Conservation (phyloP, 1,140 invertebrate genomes). For the Chymomyza costata region DNA sequence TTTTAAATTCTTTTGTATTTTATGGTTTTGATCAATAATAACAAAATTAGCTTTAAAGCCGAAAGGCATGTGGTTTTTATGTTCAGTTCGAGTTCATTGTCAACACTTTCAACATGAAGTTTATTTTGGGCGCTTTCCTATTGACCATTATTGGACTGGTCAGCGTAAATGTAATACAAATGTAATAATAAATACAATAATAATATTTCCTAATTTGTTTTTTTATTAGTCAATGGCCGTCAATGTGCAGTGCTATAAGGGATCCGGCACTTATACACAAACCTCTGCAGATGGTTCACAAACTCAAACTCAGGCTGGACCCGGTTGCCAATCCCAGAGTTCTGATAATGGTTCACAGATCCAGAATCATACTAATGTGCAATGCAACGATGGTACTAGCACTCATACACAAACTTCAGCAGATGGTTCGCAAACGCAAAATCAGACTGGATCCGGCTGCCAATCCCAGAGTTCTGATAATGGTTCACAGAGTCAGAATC, state of each 20-base stretch:
- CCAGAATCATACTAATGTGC: constrained; percentile 16
- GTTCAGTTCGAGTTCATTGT: too few relatives aligned
- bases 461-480: constrained; percentile 44
- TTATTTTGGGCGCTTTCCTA: constrained; percentile 7
- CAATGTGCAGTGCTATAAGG: background rate
- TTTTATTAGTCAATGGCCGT: too few relatives aligned
- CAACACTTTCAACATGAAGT: constrained; percentile 16
- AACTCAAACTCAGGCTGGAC: background rate
- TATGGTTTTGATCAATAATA: too few relatives aligned
- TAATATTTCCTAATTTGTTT: too few relatives aligned
- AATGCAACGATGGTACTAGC: constrained; percentile 26
- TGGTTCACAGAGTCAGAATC: constrained; percentile 38
- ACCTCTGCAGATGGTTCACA: background rate
- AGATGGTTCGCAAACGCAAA: constrained; percentile 43
- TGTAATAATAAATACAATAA: constrained; percentile 1
- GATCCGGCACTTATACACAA: background rate
- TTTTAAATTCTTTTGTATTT: too few relatives aligned
- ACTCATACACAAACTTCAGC: constrained; percentile 28
- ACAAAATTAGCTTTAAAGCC: too few relatives aligned
- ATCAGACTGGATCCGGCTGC: constrained; percentile 51
- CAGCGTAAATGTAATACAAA: constrained; percentile 29
- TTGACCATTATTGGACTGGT: constrained; percentile 21
- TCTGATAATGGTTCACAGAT: constrained; percentile 20
- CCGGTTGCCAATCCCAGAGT: background rate
- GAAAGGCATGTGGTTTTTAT: too few relatives aligned